phyloP scores from a whole-genome alignment of 92 coral and sea anemone species.

The Hydrozoanthus gracilis region DNA sequence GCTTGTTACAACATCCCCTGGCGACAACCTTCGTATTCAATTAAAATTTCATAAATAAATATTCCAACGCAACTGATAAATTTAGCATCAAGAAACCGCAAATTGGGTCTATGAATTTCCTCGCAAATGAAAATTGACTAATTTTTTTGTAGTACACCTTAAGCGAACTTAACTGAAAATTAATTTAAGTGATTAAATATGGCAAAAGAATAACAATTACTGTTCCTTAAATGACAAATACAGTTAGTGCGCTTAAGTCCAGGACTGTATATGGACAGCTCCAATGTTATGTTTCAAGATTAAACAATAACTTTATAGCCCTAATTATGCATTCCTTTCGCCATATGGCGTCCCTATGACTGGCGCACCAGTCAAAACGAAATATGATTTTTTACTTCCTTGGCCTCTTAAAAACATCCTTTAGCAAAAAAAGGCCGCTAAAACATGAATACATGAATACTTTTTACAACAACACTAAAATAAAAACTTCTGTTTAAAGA shows the following conservation, averaged over 20 bases:
- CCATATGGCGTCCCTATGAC: conserved; percentile 45
- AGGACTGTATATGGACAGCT: background rate
- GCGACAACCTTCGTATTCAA: conserved; percentile 4
- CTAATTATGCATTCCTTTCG: conserved; percentile 31
- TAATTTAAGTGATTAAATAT: background rate
- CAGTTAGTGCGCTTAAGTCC: background rate
- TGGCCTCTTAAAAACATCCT: background rate
- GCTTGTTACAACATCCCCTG: conserved; percentile 13
- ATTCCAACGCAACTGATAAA: conserved; percentile 39
- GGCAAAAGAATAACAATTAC: background rate
- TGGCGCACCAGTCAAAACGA: conserved; percentile 19
- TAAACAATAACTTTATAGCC: conserved; percentile 11
- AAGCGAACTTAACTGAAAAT: too few relatives aligned
- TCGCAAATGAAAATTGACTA: background rate
- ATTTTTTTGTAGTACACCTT: background rate
- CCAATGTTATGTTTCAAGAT: conserved; percentile 19
- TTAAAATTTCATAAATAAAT: conserved; percentile 24
- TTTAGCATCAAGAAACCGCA: conserved; percentile 28
- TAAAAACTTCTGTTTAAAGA: background rate
- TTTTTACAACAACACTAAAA: background rate
- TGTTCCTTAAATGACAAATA: background rate
- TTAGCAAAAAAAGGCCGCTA: background rate
- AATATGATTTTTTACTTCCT: background rate
- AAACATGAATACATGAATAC: background rate
- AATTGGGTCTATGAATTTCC: background rate